These are phyloP conservation scores for Cheilosia soror DNA, from an alignment of 2,888 invertebrate species.

Conservation along the genomic window DNA sequence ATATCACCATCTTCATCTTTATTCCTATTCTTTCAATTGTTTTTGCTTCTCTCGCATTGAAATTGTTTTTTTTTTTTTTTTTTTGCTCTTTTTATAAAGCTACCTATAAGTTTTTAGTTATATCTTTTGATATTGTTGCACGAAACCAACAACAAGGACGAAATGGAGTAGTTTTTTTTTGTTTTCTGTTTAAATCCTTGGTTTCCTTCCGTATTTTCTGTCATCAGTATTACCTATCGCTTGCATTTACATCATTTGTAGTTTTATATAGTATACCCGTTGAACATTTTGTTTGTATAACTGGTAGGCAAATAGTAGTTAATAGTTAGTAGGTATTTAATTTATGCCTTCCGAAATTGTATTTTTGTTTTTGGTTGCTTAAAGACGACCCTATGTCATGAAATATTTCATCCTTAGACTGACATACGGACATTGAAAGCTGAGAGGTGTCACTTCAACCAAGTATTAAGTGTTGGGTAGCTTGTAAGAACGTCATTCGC, in stretches of 20 bases:
- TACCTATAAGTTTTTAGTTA: background rate
- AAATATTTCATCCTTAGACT: constrained; percentile 41
- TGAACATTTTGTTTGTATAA: background rate
- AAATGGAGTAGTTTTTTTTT: background rate
- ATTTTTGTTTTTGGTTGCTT: constrained; percentile 11
- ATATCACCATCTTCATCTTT: constrained; percentile 40
- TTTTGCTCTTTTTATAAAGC: background rate
- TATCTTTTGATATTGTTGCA: constrained; percentile 8
- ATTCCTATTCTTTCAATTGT: constrained; percentile 23
- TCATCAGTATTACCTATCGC: background rate
- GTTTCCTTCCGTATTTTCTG: constrained; percentile 24
- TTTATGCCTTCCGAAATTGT: background rate
- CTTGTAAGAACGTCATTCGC: background rate
- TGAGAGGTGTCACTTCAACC: background rate
- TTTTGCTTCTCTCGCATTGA: constrained; percentile 16
- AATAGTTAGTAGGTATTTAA: background rate
- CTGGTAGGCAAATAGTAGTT: background rate
- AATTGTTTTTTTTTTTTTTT: constrained; percentile 10
- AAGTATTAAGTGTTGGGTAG: background rate
- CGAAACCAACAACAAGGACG: constrained; percentile 17
- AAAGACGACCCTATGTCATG: constrained; percentile 27
- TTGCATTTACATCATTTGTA: background rate
- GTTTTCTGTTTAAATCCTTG: background rate
- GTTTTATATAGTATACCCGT: background rate
- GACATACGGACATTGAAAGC: constrained; percentile 25